A percentile compares a stretch with the other conserved stretches of the same genome.
Conservation (phyloP, 1,140 invertebrate species). For the Drosophila malerkotliana region DNA sequence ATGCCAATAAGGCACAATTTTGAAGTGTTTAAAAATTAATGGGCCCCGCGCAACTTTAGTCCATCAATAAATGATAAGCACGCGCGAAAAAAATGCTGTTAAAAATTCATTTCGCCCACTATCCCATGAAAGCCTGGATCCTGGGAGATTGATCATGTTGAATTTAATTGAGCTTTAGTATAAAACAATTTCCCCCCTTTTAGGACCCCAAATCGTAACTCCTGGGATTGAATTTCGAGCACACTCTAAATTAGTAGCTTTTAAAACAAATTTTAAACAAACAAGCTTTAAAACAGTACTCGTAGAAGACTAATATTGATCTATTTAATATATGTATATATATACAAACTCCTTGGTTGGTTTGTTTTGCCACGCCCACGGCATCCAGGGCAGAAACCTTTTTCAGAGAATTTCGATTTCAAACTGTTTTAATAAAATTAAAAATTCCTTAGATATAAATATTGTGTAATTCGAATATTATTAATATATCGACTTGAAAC, state of each 20-base stretch:
- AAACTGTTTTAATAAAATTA: no score
- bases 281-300: no score
- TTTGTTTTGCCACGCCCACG: no score
- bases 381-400: no score
- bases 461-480: no score
- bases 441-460: no score
- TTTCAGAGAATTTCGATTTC: no score
- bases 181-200: conserved; percentile 5
- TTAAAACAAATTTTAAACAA: background rate
- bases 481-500: no score
- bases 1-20: conserved; percentile 71
- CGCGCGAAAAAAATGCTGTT: conserved; percentile 33
- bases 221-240: background rate
- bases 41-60: conserved; percentile 36
- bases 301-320: no score
- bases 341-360: no score
- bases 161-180: conserved; percentile 8
- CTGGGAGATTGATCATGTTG: background rate
- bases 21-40: conserved; percentile 75
- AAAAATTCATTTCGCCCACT: conserved; percentile 30
- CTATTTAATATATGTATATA: no score
- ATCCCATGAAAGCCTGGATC: background rate
- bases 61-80: conserved; percentile 66
- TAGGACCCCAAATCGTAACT: conserved; percentile 2
- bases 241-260: background rate